A percentile compares a stretch with the other conserved stretches of the same genome.
These are phyloP conservation scores for Xylota segnis DNA, from an alignment of 2,888 invertebrate genomes.

Conservation along the genomic window DNA sequence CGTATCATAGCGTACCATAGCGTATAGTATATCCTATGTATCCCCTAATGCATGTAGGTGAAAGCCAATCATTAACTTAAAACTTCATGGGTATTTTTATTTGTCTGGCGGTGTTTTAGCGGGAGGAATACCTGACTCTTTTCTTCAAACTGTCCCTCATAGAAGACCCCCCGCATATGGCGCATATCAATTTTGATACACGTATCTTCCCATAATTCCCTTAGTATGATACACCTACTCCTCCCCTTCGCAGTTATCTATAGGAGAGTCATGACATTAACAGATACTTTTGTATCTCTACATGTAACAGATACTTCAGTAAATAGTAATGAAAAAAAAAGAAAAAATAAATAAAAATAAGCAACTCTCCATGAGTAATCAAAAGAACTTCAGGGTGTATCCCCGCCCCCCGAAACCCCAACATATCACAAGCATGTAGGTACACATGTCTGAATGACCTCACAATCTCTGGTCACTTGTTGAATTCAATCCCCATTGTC, in stretches of 20 bases:
- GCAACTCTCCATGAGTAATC: constrained; percentile 4
- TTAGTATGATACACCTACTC: no score
- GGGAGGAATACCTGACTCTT: no score
- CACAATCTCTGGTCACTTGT: constrained; percentile 12
- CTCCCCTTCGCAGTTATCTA: neutral
- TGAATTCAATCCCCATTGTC: neutral
- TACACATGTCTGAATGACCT: neutral
- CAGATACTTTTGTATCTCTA: neutral
- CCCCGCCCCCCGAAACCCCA: neutral
- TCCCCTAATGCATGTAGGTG: no score
- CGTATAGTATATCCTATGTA: no score
- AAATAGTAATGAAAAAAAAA: neutral
- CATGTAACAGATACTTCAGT: neutral
- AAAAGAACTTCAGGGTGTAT: constrained; percentile 7
- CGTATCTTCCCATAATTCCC: no score
- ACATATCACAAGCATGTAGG: neutral
- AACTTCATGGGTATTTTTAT: no score
- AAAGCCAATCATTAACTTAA: no score
- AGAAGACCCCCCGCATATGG: no score
- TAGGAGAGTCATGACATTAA: constrained; percentile 1
- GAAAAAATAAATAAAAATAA: neutral
- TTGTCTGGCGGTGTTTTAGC: no score
- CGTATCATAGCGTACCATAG: no score
- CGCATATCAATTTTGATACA: no score
- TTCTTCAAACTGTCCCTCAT: no score